phyloP scores from a whole-genome alignment of 2,888 invertebrate genomes.

The Alloplasta piceator region DNA sequence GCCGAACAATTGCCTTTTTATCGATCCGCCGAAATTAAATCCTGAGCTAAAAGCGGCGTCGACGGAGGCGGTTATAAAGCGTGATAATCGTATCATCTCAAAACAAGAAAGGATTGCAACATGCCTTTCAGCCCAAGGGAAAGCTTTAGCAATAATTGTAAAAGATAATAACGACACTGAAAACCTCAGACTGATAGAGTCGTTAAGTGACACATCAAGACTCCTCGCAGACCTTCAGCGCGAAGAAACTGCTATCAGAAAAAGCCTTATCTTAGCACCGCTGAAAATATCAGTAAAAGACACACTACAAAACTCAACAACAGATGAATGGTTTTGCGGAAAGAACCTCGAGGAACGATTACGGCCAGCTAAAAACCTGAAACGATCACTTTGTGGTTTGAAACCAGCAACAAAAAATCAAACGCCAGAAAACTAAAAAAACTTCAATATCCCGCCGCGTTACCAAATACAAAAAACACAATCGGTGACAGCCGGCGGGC shows the following conservation, averaged over 20 bases:
- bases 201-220: not conserved
- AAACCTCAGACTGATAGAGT: not conserved
- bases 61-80: too few relatives aligned
- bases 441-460: constrained; percentile 51
- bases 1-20: constrained; percentile 30
- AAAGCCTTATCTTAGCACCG: too few relatives aligned
- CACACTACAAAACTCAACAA: constrained; percentile 14
- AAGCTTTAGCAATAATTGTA: not conserved
- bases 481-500: constrained; percentile 37
- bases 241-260: constrained; percentile 56
- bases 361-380: constrained; percentile 33
- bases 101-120: constrained; percentile 30
- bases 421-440: constrained; percentile 56
- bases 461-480: too few relatives aligned
- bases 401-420: too few relatives aligned
- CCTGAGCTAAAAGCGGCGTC: too few relatives aligned
- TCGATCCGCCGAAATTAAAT: too few relatives aligned
- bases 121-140: too few relatives aligned
- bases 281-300: constrained; percentile 46
- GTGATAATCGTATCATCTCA: constrained; percentile 6
- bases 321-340: constrained; percentile 52
- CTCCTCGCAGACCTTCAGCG: too few relatives aligned
- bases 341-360: constrained; percentile 38
- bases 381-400: too few relatives aligned
- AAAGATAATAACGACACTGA: constrained; percentile 2